These are phyloP conservation scores for Lysiphlebus fabarum DNA, from an alignment of 1,140 invertebrate species.

Conservation along the genomic window DNA sequence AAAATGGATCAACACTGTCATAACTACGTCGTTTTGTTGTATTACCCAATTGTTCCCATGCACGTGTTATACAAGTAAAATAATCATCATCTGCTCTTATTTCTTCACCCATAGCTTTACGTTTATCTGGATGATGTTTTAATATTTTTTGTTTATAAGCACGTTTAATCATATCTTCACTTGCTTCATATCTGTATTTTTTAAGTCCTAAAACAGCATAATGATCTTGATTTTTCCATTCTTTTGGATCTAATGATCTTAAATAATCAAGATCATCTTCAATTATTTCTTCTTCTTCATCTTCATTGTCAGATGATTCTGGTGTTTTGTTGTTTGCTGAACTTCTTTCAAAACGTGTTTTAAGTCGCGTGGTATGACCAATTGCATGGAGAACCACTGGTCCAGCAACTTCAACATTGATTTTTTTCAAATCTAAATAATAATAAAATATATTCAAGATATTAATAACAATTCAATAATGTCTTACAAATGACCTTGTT, in stretches of 20 bases:
- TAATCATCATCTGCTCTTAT: slow-evolving; percentile 88
- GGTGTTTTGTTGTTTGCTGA: slow-evolving; percentile 16
- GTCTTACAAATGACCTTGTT: too few species aligned
- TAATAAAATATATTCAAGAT: too few species aligned
- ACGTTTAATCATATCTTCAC: slow-evolving; percentile 88
- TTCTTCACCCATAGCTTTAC: slow-evolving; percentile 82
- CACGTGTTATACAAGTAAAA: slow-evolving; percentile 98
- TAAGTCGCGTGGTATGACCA: slow-evolving; percentile 21
- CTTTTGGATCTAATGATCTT: slow-evolving; percentile 87
- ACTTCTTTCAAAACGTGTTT: slow-evolving; percentile 23
- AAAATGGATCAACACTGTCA: slow-evolving; percentile 93
- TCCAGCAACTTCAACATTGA: slow-evolving; percentile 23
- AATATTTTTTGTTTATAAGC: slow-evolving; percentile 84
- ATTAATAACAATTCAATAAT: too few species aligned
- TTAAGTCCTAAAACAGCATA: slow-evolving; percentile 90
- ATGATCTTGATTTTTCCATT: slow-evolving; percentile 97
- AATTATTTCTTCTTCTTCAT: slow-evolving; percentile 60
- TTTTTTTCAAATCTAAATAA: slow-evolving; percentile 22
- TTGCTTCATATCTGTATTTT: slow-evolving; percentile 74
- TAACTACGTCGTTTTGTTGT: slow-evolving; percentile 80
- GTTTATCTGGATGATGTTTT: slow-evolving; percentile 96
- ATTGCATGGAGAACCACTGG: slow-evolving; percentile 26
- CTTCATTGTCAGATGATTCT: slow-evolving; percentile 54
- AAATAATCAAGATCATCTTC: slow-evolving; percentile 84
- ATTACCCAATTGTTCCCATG: slow-evolving; percentile 87